Evolutionary conservation across 2,888 invertebrate genomes (phyloP), one percentile per base, ranked within the genome.

Genomic region (Sialis lutaria): DNA sequence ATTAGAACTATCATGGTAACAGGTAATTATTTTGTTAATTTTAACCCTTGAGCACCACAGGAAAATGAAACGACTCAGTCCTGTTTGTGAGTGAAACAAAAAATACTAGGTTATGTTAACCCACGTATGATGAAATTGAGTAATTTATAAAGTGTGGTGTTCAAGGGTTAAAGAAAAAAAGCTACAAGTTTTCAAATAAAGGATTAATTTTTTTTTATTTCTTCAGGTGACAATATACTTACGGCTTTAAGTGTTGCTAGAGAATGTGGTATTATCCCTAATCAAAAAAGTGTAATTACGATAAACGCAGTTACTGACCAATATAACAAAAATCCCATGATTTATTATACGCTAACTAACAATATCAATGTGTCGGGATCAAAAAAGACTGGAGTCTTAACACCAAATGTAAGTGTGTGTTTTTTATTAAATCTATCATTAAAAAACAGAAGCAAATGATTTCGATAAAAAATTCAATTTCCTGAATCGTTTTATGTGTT

Each of bases 1-100:
- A 85, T 99, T 52, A 79, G 89, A 50, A 83, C 87, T 2, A 79
- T 93, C 6, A 98, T 98, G 97, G 88, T 97, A 12, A 98, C 97
- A 35, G 97, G 86, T 82, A 55, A 10, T n/a, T 44, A 12, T 33
- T 33, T 43, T 44, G 12, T 22, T 41, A 12, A n/a, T 45, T 6
- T 10, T 12, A 47, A 47, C 13, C 8, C 6, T 22, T 30, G 9
- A 42, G 44, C 12, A 13, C 10, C 32, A 13, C 9, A 42, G 33
- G 12, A 40, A 45, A 34, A 9, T 46, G 22, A 2, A 10, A 10
- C n/a, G 22, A 22, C 22, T 22, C 22, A 22, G 22, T 22, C 22
- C 22, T 2, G 22, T 2, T 22, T 22, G 22, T 22, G 22, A 4
- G 22, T 2, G 22, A 22, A 22, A 22, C 2, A 22, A 22, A 22